Conservation (phyloP, 2,888 invertebrate species). For the Frankliniella fusca region DNA sequence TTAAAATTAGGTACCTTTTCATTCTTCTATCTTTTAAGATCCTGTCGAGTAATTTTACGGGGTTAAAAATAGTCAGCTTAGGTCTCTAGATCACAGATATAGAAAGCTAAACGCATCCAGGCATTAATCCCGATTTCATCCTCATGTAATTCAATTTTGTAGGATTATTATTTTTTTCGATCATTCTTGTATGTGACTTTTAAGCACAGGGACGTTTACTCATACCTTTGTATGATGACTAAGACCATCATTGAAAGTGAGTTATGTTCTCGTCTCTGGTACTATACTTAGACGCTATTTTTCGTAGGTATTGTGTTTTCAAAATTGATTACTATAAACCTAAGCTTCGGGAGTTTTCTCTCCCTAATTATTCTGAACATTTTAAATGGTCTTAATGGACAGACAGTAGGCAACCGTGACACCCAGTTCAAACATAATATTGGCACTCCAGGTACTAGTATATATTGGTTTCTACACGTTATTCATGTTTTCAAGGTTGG, state of each 20-base stretch:
- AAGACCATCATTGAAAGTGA: not conserved
- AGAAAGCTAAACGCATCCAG: no score
- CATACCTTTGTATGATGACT: no score
- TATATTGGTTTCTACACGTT: not conserved
- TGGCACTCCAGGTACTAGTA: not conserved
- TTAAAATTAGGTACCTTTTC: no score
- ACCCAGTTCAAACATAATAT: conserved; percentile 18
- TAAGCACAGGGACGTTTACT: no score
- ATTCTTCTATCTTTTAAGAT: no score
- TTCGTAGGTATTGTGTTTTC: not conserved
- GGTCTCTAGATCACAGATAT: no score
- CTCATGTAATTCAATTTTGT: no score
- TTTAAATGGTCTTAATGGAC: not conserved
- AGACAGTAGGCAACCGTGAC: conserved; percentile 19
- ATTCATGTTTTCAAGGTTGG: conserved; percentile 23
- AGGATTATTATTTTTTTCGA: no score
- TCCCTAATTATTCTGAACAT: not conserved
- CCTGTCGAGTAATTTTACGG: no score
- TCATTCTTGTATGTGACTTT: no score
- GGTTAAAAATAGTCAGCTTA: no score
- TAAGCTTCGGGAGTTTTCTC: not conserved
- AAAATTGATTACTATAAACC: not conserved
- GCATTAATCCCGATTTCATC: no score
- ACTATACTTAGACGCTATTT: not conserved
- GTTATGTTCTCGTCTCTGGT: not conserved